Conservation (phyloP, 2,888 invertebrate species). For the Sclerodermus sp. region DNA sequence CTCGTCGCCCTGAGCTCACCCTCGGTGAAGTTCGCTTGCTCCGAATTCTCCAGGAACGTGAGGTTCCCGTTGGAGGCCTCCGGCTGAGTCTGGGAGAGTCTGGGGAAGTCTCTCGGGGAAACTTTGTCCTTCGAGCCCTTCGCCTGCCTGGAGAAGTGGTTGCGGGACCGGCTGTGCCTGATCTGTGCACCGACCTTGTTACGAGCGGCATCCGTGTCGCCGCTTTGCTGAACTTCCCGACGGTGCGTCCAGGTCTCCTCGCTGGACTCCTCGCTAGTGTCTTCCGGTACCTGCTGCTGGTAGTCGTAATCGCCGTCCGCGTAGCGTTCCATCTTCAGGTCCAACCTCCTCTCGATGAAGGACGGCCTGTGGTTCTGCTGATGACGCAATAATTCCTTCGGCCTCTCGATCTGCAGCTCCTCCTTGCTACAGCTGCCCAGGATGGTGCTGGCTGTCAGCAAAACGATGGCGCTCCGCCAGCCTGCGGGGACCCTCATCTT, state of each 20-base stretch:
- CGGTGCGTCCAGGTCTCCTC: not conserved
- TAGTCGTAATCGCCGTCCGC: not conserved
- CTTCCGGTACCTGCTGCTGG: not conserved
- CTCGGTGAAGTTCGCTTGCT: not conserved
- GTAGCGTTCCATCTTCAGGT: conserved; percentile 13
- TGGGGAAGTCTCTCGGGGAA: not conserved
- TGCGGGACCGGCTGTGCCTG: conserved; percentile 59
- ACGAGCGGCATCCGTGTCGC: not conserved
- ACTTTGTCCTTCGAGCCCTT: conserved; percentile 1
- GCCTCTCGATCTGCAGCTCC: conserved; percentile 29
- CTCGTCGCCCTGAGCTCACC: too few species aligned
- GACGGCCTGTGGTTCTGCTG: conserved; percentile 46
- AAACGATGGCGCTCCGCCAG: conserved; percentile 18
- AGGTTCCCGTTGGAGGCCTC: too few species aligned
- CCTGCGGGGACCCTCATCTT: conserved; percentile 26
- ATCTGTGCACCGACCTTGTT: conserved; percentile 45
- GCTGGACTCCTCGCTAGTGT: not conserved
- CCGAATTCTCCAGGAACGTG: conserved; percentile 6
- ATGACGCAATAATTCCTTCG: conserved; percentile 42
- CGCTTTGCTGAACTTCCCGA: conserved; percentile 2
- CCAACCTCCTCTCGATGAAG: conserved; percentile 46
- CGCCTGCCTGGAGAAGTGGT: conserved; percentile 40
- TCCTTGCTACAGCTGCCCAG: conserved; percentile 10
- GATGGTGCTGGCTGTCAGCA: conserved; percentile 16
- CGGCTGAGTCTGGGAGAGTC: not conserved